These are phyloP conservation scores for Podarcis lilfordi DNA, from an alignment of 2,797 vertebrate genomes.

Conservation along the genomic window DNA sequence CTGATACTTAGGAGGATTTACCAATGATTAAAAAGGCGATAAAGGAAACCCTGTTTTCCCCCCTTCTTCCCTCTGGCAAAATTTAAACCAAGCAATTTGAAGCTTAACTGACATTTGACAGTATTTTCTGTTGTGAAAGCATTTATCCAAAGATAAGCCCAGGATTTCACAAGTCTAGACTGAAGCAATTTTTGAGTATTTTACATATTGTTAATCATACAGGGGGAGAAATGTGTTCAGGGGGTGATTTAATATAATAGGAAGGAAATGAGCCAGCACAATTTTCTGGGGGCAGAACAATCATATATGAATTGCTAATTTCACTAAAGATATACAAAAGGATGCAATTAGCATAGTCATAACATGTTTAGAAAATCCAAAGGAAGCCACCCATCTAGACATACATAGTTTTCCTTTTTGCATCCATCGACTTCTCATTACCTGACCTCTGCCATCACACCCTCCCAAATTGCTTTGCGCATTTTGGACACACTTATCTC, in stretches of 20 bases:
- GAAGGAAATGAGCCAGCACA: not conserved
- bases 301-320: constrained; percentile 4
- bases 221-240: not conserved
- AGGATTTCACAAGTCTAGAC: constrained; percentile 31
- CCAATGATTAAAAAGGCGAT: not conserved
- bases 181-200: constrained; percentile 30
- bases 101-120: constrained; percentile 41
- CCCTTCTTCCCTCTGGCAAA: constrained; percentile 30
- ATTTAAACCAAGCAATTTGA: constrained; percentile 35
- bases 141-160: constrained; percentile 34
- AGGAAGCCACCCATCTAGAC: not conserved
- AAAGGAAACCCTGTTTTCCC: not conserved
- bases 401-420: not conserved
- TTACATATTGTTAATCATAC: constrained; percentile 33
- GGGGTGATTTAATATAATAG: constrained; percentile 14
- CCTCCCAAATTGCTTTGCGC: not conserved
- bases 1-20: constrained; percentile 22
- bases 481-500: not conserved
- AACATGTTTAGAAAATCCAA: not conserved
- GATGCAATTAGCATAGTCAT: not conserved
- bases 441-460: not conserved
- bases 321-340: constrained; percentile 1
- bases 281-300: constrained; percentile 1
- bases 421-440: not conserved
- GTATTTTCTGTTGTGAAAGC: constrained; percentile 28